Percentiles rank a stretch among this genome's conserved stretches.
Evolutionary conservation across 2,888 invertebrate genomes (phyloP).

Genomic region (Sarcophaga subvicina): DNA sequence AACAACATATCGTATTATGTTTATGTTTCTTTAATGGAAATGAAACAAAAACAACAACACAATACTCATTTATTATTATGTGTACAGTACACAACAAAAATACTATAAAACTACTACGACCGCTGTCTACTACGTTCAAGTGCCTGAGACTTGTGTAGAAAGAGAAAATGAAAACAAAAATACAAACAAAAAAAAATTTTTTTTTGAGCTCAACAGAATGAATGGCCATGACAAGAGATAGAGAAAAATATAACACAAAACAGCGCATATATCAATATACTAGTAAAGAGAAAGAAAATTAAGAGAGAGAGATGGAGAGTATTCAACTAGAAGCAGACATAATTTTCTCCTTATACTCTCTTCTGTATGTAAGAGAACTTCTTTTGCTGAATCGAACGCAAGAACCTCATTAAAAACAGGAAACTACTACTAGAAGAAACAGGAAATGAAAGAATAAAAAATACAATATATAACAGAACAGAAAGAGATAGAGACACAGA

Average conservation of each 20-base stretch:
- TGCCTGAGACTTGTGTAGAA: constrained; percentile 46
- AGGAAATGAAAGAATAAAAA: constrained; percentile 45
- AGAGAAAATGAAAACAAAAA: constrained; percentile 49
- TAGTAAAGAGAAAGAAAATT: too few species aligned
- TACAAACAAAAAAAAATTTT: constrained; percentile 37
- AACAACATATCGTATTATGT: not conserved
- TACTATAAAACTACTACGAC: constrained; percentile 69
- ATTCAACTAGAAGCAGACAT: not conserved
- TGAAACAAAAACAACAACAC: constrained; percentile 41
- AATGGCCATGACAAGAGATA: constrained; percentile 53
- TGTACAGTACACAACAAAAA: constrained; percentile 72
- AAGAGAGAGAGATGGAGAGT: too few species aligned
- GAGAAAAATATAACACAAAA: constrained; percentile 16
- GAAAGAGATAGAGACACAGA: too few species aligned
- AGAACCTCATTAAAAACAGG: constrained; percentile 56
- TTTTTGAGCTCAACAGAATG: constrained; percentile 13
- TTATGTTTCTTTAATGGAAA: constrained; percentile 57
- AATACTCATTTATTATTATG: constrained; percentile 49
- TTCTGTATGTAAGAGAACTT: too few species aligned
- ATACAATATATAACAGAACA: not conserved
- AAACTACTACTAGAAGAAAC: constrained; percentile 49
- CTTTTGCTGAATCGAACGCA: not conserved
- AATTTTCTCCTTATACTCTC: too few species aligned
- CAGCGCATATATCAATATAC: not conserved
- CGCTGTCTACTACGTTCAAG: constrained; percentile 27